Conservation (phyloP, 1,140 invertebrate species). For the Aphelinus atriplicis region DNA sequence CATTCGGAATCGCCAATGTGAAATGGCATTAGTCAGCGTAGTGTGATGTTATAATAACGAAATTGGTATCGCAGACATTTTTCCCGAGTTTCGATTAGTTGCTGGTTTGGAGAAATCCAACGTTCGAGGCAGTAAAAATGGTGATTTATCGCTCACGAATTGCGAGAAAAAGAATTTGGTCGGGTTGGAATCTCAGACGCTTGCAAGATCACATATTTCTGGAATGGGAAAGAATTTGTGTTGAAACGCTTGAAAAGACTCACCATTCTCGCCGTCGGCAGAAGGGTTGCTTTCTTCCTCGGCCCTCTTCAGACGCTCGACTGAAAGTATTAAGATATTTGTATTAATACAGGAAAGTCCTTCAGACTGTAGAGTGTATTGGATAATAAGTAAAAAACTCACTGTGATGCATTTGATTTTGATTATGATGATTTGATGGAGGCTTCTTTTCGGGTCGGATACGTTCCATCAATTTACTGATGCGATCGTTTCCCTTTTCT, state of each 20-base stretch:
- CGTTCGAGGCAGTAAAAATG: too few species aligned
- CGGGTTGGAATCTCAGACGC: not conserved
- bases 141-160: too few species aligned
- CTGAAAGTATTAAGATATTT: constrained; percentile 44
- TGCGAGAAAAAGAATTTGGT: too few species aligned
- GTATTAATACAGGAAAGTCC: not conserved
- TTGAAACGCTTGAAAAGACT: constrained; percentile 41
- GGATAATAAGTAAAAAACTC: constrained; percentile 33
- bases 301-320: constrained; percentile 59
- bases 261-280: constrained; percentile 64
- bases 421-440: constrained; percentile 56
- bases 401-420: constrained; percentile 60
- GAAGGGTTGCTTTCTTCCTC: constrained; percentile 59
- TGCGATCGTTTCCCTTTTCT: constrained; percentile 73
- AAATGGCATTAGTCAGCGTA: too few species aligned
- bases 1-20: too few species aligned
- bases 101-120: too few species aligned
- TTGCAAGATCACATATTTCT: not conserved
- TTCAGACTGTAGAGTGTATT: too few species aligned
- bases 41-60: too few species aligned
- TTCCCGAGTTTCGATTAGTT: too few species aligned
- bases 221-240: too few species aligned
- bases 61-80: too few species aligned
- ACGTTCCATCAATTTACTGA: constrained; percentile 81
- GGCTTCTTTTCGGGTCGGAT: constrained; percentile 73